Percentiles rank a stretch among this genome's conserved stretches.
Conservation (phyloP, 2,797 vertebrate species). For the Sorex maritimensis region DNA sequence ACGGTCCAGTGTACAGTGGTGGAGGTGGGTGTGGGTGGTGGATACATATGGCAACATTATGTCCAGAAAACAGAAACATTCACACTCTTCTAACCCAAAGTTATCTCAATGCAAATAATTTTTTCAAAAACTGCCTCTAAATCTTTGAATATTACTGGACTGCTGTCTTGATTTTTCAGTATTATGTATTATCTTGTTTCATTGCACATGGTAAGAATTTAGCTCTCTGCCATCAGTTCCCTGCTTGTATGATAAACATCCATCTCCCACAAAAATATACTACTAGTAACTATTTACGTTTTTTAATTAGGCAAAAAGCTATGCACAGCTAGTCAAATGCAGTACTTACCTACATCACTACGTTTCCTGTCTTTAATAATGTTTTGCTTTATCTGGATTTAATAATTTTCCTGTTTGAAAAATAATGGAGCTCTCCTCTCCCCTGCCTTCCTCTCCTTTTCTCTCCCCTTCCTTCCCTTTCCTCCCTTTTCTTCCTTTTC, state of each 20-base stretch:
- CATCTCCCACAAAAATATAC: not conserved
- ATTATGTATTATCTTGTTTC: not conserved
- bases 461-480: not conserved
- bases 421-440: not conserved
- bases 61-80: too few relatives aligned
- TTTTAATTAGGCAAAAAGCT: slow-evolving; percentile 27
- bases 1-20: too few relatives aligned
- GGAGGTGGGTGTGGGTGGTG: too few relatives aligned
- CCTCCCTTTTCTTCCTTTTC: not conserved
- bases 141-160: slow-evolving; percentile 31
- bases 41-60: too few relatives aligned
- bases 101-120: not conserved
- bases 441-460: not conserved
- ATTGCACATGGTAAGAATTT: not conserved
- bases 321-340: not conserved
- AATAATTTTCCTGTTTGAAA: slow-evolving; percentile 38
- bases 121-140: not conserved
- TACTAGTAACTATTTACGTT: slow-evolving; percentile 44
- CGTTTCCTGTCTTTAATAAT: slow-evolving; percentile 55
- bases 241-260: not conserved
- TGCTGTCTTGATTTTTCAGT: slow-evolving; percentile 21
- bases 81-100: too few relatives aligned
- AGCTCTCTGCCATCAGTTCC: slow-evolving; percentile 16
- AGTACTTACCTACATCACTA: not conserved
- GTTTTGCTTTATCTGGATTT: slow-evolving; percentile 53